Base-by-base conservation (phyloP, 2,797 vertebrate genomes). In the Scolopax bukidnonensis region DNA sequence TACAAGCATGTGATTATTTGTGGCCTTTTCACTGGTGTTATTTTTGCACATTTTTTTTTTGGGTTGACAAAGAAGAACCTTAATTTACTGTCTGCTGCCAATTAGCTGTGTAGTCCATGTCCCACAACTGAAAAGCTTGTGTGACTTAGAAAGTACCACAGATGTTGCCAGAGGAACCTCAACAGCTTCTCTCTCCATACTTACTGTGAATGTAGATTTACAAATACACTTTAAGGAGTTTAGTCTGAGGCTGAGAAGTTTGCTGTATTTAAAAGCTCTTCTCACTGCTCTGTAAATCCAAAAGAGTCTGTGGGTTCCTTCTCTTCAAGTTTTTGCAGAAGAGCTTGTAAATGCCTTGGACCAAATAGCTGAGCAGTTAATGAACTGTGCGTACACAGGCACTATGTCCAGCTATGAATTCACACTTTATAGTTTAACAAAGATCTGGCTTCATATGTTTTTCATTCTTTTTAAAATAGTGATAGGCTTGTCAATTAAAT, bases 401-500 rank as follows among this genome's bases (percentile, higher is more conserved):
- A 53, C 51, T 82, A 28, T 27, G 77, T 90, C 77, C 80, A 93
- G 77, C 94, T 87, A 93, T 76, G 91, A 91, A 90, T 95, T 91
- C 74, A 87, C 90, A 94, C 83, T 84, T 95, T 91, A 90, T 70
- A 90, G 74, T 61, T 94, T 83, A 82, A 90, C 63, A 91, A 82
- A 94, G 91, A 89, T 40, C 70, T 84, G 70, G 28, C 68, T 87
- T 91, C 88, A 38, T 87, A 41, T 91, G 93, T 48, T 91, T 91
- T 84, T 90, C 63, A 86, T 96, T 95, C 20, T 45, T 71, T 86
- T 93, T 50, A 0, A 67, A 94, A 79, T 70, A 87, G 63, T 43
- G 91, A 95, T 70, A 90, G 86, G 41, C 75, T 74, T 90, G 83
- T 94, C 91, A 95, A 84, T 94, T 94, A 94, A 95, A 95, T 69